These are phyloP conservation scores for Serinus canaria DNA, from an alignment of 2,113 vertebrate species.

Conservation along the genomic window DNA sequence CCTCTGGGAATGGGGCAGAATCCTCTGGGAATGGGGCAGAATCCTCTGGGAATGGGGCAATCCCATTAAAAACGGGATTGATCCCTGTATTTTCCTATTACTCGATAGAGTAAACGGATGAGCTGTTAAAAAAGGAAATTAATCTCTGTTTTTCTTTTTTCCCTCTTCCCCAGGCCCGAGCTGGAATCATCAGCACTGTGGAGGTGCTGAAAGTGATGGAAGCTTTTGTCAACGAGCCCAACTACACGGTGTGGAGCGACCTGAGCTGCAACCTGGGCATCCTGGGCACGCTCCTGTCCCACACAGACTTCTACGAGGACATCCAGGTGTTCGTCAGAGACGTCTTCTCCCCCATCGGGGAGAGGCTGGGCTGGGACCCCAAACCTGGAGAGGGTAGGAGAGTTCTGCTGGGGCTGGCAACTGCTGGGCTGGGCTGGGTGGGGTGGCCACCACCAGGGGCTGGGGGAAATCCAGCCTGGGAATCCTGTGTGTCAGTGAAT, in stretches of 20 bases:
- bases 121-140: not conserved
- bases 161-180: constrained; percentile 81
- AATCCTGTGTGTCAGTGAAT: no score
- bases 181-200: constrained; percentile 97
- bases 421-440: no score
- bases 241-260: constrained; percentile 99
- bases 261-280: constrained; percentile 98
- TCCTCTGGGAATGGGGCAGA: not conserved
- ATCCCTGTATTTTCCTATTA: not conserved
- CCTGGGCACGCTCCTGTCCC: constrained; percentile 91
- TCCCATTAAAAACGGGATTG: no score
- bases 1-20: no score
- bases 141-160: constrained; percentile 14
- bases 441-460: not conserved
- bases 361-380: constrained; percentile 94
- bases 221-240: constrained; percentile 97
- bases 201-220: constrained; percentile 98
- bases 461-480: no score
- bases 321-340: constrained; percentile 94
- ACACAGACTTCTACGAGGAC: constrained; percentile 95
- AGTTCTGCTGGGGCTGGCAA: not conserved
- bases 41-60: fast-evolving
- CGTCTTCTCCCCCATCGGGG: constrained; percentile 93
- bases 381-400: constrained; percentile 90
- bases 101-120: not conserved